These are phyloP conservation scores for Anthonomus grandis DNA, from an alignment of 1,140 invertebrate species.

Conservation along the genomic window DNA sequence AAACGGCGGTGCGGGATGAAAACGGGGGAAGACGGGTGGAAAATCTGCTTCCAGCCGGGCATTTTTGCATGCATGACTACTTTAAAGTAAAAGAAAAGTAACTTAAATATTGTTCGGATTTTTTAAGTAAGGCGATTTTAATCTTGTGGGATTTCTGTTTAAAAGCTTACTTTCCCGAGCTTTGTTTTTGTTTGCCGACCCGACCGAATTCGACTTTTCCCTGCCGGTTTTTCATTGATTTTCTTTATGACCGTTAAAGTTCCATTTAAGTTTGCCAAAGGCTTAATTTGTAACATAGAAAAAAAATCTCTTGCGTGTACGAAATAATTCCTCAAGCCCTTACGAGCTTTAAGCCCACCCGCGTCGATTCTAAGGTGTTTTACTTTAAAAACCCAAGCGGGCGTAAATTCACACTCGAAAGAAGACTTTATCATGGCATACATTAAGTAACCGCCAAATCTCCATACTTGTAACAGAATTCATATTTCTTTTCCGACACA, in stretches of 20 bases:
- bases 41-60: constrained; percentile 16
- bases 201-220: too few species aligned
- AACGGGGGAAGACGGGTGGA: constrained; percentile 1
- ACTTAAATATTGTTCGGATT: constrained; percentile 33
- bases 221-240: too few species aligned
- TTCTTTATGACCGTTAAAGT: too few species aligned
- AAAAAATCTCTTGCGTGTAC: too few species aligned
- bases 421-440: constrained; percentile 18
- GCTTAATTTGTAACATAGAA: too few species aligned
- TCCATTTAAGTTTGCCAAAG: too few species aligned
- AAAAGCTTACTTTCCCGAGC: constrained; percentile 28
- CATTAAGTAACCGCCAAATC: constrained; percentile 31
- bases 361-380: neutral
- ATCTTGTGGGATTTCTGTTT: constrained; percentile 38
- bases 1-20: neutral
- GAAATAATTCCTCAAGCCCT: too few species aligned
- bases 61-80: constrained; percentile 29
- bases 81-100: constrained; percentile 27
- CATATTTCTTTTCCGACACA: neutral
- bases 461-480: constrained; percentile 36
- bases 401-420: constrained; percentile 34
- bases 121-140: constrained; percentile 40
- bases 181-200: constrained; percentile 9
- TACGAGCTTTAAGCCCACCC: neutral
- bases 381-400: constrained; percentile 17